Evolutionary conservation across 1,140 invertebrate species (phyloP), one percentile per base, ranked within the genome.

Genomic region (Holcopasites calliopsidis): DNA sequence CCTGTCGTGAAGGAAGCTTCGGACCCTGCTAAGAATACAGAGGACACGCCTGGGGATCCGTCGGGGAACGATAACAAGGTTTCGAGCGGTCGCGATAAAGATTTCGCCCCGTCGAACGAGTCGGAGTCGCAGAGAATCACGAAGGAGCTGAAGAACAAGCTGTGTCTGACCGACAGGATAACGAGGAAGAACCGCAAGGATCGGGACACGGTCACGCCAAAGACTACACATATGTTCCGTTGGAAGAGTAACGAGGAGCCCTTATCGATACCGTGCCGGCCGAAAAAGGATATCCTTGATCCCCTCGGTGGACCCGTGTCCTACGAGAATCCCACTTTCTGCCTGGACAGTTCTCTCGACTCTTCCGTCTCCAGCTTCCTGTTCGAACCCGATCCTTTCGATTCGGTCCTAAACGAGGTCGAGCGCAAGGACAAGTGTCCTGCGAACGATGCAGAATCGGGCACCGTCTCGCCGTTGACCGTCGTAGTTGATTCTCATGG

Each of bases 241-340:
- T 76, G 69, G 38, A 80, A 52, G 33, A 62, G 50, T 26, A 72
- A 65, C 55, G 40, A 18, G 23, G 79, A 57, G 10, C 57, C 1
- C 0, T 21, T 35, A 18, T 31, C 44, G 1, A 10, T 16, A 10
- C 18, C 58, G n/a, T 61, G 0, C 31, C 49, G 38, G n/a, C 44
- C 31, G 2, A 55, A n/a, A 3, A 75, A 26, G 0, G 40, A 74
- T 11, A 11, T 8, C 13, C 18, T 11, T 44, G 28, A 8, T 5
- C 1, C 60, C 5, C 47, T 68, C 8, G 82, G 82, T 52, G 75
- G 73, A 35, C 80, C 74, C 42, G 84, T 82, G 50, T 90, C 86
- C 31, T 91, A 92, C 71, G 91, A 92, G 74, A 92, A 92, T 81
- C 90, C 90, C 1, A 88, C 86, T 13, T 92, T 92, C 55, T 84